Conservation (phyloP, 2,888 invertebrate genomes). For the Autographa gamma region DNA sequence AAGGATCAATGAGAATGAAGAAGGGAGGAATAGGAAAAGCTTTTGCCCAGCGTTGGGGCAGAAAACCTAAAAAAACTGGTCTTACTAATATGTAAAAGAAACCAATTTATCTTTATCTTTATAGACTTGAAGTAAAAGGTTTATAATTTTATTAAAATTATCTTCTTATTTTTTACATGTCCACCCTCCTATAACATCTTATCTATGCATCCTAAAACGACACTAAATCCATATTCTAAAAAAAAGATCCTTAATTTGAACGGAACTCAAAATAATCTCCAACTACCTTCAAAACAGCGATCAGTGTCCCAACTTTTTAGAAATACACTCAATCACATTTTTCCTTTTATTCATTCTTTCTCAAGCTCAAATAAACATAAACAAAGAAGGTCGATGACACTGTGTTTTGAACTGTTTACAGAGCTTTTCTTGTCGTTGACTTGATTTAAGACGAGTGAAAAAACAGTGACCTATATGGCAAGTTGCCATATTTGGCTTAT, state of each 20-base stretch:
- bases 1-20: too few species aligned
- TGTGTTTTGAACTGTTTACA: constrained; percentile 28
- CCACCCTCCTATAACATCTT: too few species aligned
- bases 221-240: neutral
- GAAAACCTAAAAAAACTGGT: too few species aligned
- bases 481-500: neutral
- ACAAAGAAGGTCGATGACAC: constrained; percentile 45
- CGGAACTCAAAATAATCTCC: constrained; percentile 17
- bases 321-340: constrained; percentile 50
- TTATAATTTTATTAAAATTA: too few species aligned
- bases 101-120: too few species aligned
- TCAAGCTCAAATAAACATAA: constrained; percentile 50
- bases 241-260: neutral
- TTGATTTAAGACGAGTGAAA: constrained; percentile 7
- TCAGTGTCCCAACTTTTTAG: constrained; percentile 42
- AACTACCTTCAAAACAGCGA: constrained; percentile 44
- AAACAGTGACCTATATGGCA: constrained; percentile 3
- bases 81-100: too few species aligned
- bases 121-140: too few species aligned
- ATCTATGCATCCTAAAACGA: neutral
- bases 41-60: too few species aligned
- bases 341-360: constrained; percentile 44
- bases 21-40: too few species aligned
- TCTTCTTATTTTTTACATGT: too few species aligned
- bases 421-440: constrained; percentile 17